Base-by-base conservation (phyloP, 1,140 invertebrate genomes). In the Conus betulinus region DNA sequence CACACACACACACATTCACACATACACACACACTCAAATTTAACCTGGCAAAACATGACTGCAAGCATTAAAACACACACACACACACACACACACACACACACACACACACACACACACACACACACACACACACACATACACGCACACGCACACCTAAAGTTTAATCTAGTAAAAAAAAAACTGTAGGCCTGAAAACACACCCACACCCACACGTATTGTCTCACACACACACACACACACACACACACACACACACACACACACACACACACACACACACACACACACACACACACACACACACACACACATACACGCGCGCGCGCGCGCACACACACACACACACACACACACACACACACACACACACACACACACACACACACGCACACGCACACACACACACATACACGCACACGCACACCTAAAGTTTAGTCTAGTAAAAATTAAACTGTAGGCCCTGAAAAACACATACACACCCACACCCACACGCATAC, bases 1-100 rank as follows among this genome's bases (percentile, higher is more conserved):
- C 74, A 76, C 74, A 76, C 74, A 76, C 74, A 76, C 74, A 76
- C 74, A 76, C 74, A 76, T 5, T 4, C 74, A 76, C 74, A 76
- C 74, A 76, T 5, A 76, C 74, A 76, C 74, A 76, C 74, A 76
- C 74, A 76, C 74, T 25, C 74, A 17, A 11, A 17, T 20, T 76
- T 23, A 10, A 8, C 23, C 74, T 60, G 39, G 39, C 39, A 39
- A 39, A 39, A 39, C 39, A 39, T 39, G 39, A 39, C 39, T 39
- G 39, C 3, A 39, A 39, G 39, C 57, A 11, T 15, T 60, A 8
- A 60, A 60, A 60, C 8, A 60, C 57, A 60, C 8, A 60, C 8
- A 60, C 57, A 60, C 8, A 60, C 8, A 60, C 8, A 60, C 57
- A 60, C 57, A 60, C 15, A 60, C 8, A 60, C 8, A 60, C 8